Evolutionary conservation across 2,888 invertebrate species (phyloP).

Genomic region (Amphipoea lucens): DNA sequence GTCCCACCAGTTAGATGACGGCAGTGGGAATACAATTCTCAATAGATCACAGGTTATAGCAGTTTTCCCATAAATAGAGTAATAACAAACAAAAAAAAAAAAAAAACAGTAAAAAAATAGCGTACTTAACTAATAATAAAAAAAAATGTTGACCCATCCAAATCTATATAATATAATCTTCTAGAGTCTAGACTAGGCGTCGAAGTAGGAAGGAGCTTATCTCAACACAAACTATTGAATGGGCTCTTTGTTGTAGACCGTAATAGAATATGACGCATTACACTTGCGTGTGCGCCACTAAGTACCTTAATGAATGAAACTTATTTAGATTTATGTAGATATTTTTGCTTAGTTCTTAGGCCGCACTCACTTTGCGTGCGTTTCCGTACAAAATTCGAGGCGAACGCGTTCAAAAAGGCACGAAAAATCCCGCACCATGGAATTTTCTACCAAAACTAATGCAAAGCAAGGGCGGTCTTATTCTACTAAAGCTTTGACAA

Average conservation of each 20-base stretch:
- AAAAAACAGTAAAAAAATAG: neutral
- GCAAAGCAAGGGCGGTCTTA: neutral
- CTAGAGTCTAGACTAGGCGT: neutral
- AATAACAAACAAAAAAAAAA: neutral
- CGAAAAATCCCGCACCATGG: neutral
- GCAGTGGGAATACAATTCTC: neutral
- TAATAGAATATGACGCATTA: neutral
- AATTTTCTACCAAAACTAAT: neutral
- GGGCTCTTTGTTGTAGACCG: neutral
- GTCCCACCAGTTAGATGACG: too few relatives aligned
- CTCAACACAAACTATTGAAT: neutral
- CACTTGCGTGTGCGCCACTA: neutral
- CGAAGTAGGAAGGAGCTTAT: neutral
- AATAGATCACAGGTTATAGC: neutral
- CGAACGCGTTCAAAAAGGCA: too few relatives aligned
- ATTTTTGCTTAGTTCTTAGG: neutral
- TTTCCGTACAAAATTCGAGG: neutral
- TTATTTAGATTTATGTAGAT: neutral
- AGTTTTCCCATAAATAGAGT: neutral
- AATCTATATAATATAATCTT: neutral
- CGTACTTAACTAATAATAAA: too few relatives aligned
- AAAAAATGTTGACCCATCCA: neutral
- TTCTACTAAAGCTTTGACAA: neutral
- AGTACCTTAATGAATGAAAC: constrained; percentile 14
- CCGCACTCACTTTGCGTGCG: neutral